phyloP scores from a whole-genome alignment of 2,113 vertebrate species.

The Struthidea cinerea region DNA sequence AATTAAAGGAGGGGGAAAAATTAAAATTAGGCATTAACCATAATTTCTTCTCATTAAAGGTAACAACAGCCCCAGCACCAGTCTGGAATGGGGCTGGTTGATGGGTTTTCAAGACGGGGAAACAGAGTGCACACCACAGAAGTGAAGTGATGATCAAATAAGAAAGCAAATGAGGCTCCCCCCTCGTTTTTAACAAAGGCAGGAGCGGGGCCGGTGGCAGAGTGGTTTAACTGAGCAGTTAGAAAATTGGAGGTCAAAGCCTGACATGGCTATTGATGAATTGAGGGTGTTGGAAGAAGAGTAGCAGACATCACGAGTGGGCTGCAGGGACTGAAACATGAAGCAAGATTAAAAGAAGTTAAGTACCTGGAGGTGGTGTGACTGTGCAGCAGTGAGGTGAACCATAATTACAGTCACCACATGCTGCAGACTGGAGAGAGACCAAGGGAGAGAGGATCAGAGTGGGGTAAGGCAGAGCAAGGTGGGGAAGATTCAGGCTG shows the following conservation, averaged over 20 bases:
- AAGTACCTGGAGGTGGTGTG: conserved; percentile 47
- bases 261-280: conserved; percentile 50
- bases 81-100: neutral
- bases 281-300: conserved; percentile 35
- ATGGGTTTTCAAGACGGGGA: neutral
- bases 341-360: conserved; percentile 58
- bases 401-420: neutral
- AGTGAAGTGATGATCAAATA: conserved; percentile 28
- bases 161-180: conserved; percentile 43
- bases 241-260: conserved; percentile 50
- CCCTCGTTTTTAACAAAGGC: conserved; percentile 31
- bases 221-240: conserved; percentile 48
- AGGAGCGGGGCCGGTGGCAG: neutral
- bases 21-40: conserved; percentile 30
- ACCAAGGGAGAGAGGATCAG: neutral
- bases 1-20: neutral
- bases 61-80: neutral
- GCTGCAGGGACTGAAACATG: conserved; percentile 25
- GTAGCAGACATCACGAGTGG: conserved; percentile 13
- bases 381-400: neutral
- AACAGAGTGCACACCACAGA: neutral
- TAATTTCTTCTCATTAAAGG: conserved; percentile 64
- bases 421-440: neutral
- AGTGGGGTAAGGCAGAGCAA: neutral
- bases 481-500: neutral